phyloP scores from a whole-genome alignment of 2,113 vertebrate genomes.

The Melanostigma gelatinosum region DNA sequence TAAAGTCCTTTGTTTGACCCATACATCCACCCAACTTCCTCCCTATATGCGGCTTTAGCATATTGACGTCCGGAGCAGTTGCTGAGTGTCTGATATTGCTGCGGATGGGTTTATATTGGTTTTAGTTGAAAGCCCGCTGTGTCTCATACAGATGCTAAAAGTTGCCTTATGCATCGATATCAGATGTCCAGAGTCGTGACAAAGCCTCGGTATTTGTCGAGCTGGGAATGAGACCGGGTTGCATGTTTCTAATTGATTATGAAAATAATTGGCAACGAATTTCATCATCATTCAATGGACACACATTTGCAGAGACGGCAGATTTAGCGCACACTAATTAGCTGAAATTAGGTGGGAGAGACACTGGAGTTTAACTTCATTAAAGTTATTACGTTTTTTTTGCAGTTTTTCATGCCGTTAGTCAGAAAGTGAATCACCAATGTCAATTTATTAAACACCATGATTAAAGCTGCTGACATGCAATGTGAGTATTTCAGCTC shows the following conservation, averaged over 20 bases:
- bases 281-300: background rate
- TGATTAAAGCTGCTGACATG: background rate
- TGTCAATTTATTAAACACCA: background rate
- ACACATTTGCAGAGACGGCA: background rate
- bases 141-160: background rate
- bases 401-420: background rate
- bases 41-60: background rate
- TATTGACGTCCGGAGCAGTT: background rate
- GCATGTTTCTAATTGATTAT: background rate
- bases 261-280: background rate
- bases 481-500: too few relatives aligned
- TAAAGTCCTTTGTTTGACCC: background rate
- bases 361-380: too few relatives aligned
- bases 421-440: background rate
- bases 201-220: background rate
- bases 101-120: background rate
- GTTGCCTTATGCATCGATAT: background rate
- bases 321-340: too few relatives aligned
- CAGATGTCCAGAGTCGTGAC: background rate
- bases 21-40: background rate
- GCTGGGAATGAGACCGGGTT: background rate
- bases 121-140: background rate
- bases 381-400: too few relatives aligned
- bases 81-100: background rate
- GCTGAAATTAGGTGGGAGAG: too few relatives aligned